phyloP scores from a whole-genome alignment of 2,113 vertebrate genomes.

The cattle (Bos taurus) region DNA sequence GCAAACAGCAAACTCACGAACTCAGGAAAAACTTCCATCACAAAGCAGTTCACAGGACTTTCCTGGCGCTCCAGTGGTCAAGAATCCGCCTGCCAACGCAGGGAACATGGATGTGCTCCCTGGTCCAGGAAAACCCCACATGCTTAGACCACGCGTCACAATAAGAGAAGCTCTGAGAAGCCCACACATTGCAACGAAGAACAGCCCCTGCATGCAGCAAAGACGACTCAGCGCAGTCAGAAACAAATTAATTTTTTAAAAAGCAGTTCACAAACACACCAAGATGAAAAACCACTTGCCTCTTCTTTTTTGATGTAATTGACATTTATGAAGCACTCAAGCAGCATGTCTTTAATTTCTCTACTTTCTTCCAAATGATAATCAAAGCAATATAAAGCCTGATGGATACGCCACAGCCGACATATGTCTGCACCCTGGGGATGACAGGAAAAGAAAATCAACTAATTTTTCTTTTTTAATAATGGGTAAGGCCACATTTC shows the following conservation, averaged over 20 bases:
- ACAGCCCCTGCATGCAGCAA: background rate
- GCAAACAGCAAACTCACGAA: background rate
- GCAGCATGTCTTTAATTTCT: slow-evolving; percentile 86
- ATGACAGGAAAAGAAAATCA: background rate
- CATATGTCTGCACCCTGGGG: slow-evolving; percentile 85
- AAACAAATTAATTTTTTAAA: background rate
- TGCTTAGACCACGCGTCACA: background rate
- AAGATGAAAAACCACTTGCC: slow-evolving; percentile 74
- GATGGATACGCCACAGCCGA: slow-evolving; percentile 86
- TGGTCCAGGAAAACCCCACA: background rate
- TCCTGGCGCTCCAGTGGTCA: background rate
- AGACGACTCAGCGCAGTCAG: background rate
- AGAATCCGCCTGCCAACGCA: background rate
- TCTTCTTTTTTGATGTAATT: slow-evolving; percentile 88
- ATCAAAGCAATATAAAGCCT: slow-evolving; percentile 86
- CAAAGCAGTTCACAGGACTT: background rate
- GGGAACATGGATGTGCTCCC: background rate
- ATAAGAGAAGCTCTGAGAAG: background rate
- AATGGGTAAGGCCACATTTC: background rate
- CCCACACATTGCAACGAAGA: background rate
- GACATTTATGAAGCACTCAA: slow-evolving; percentile 87
- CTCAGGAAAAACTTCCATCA: background rate
- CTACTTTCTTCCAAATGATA: slow-evolving; percentile 86
- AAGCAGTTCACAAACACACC: background rate
- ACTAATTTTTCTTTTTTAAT: background rate